phyloP scores from a whole-genome alignment of 2,888 invertebrate genomes.

The Tetanocera ferruginea region DNA sequence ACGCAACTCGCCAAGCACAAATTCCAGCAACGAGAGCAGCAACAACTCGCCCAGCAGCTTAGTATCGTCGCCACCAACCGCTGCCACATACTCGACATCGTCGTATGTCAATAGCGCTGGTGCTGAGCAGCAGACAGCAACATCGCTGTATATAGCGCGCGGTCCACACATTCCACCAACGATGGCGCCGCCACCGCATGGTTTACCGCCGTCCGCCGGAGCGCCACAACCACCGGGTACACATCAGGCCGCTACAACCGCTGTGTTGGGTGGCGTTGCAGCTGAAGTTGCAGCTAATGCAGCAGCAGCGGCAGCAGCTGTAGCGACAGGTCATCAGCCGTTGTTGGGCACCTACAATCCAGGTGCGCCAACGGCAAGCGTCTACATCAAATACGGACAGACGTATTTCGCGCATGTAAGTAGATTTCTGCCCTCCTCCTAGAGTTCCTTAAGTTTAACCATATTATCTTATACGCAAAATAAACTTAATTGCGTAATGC shows the following conservation, averaged over 20 bases:
- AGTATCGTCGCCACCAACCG: constrained; percentile 52
- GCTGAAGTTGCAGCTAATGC: constrained; percentile 56
- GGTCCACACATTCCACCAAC: constrained; percentile 68
- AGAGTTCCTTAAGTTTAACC: too few relatives aligned
- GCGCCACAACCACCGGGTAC: constrained; percentile 51
- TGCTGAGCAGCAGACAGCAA: constrained; percentile 49
- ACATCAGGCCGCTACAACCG: constrained; percentile 54
- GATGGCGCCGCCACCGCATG: constrained; percentile 55
- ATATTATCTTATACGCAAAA: too few relatives aligned
- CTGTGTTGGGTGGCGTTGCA: constrained; percentile 54
- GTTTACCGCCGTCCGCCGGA: constrained; percentile 57
- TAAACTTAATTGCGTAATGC: too few relatives aligned
- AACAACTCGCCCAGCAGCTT: constrained; percentile 70
- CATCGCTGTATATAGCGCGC: constrained; percentile 64
- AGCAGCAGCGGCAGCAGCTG: constrained; percentile 62
- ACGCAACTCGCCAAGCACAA: constrained; percentile 69
- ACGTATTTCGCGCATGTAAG: constrained; percentile 70
- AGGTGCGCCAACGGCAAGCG: constrained; percentile 67
- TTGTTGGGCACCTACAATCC: constrained; percentile 72
- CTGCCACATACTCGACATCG: constrained; percentile 45
- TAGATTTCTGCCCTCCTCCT: constrained; percentile 35
- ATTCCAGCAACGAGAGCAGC: constrained; percentile 66
- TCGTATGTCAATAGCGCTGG: constrained; percentile 47
- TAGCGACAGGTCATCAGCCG: constrained; percentile 66
- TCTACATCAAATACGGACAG: constrained; percentile 70